Conservation (phyloP, 2,113 vertebrate species). For the Trogon surrucura region DNA sequence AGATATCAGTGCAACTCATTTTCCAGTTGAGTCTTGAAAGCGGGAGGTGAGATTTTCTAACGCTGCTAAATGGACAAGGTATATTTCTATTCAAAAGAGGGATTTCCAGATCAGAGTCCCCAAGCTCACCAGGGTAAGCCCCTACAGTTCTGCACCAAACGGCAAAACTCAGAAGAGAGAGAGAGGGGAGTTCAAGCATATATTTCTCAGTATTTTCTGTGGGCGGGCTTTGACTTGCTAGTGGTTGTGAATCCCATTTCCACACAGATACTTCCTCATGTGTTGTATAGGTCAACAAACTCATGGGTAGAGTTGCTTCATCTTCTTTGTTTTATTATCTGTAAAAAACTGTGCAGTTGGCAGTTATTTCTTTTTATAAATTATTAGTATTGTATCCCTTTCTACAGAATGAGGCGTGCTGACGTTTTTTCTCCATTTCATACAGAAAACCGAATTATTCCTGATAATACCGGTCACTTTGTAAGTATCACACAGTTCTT, state of each 20-base stretch:
- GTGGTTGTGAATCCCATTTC: neutral
- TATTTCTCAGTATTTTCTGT: neutral
- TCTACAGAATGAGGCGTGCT: constrained; percentile 2
- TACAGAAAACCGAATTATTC: constrained; percentile 32
- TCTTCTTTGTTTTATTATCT: neutral
- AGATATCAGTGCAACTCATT: neutral
- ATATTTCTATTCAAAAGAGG: neutral
- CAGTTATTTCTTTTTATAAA: neutral
- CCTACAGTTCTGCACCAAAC: neutral
- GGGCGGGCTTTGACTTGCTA: neutral
- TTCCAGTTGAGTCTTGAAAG: neutral
- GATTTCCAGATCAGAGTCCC: neutral
- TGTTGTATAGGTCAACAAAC: neutral
- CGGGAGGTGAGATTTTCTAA: neutral
- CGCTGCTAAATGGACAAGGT: neutral
- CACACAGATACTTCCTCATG: neutral
- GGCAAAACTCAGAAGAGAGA: neutral
- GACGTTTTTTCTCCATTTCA: constrained; percentile 4
- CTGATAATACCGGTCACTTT: neutral
- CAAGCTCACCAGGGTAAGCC: neutral
- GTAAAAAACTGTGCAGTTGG: neutral
- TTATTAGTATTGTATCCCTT: neutral
- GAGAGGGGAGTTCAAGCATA: neutral
- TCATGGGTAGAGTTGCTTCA: neutral
- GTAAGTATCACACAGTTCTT: constrained; percentile 61